A percentile compares a stretch with the other conserved stretches of the same genome.
Conservation (phyloP, 2,113 vertebrate species). For the Eclectus roratus region DNA sequence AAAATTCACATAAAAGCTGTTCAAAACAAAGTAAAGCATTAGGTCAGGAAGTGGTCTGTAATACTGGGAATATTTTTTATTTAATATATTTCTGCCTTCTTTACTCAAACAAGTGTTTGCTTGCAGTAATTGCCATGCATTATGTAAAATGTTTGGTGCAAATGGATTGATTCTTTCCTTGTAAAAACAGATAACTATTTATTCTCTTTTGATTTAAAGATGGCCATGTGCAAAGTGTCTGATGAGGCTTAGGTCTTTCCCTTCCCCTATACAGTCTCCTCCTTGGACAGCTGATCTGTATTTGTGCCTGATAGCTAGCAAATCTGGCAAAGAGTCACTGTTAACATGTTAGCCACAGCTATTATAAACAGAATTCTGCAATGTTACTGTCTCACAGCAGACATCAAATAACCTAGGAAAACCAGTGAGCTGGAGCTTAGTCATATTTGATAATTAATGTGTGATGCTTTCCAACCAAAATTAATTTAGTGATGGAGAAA, state of each 20-base stretch:
- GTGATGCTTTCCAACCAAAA: slow-evolving; percentile 49
- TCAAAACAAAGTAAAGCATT: slow-evolving; percentile 29
- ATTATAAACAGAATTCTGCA: slow-evolving; percentile 41
- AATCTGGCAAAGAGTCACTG: not conserved
- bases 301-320: not conserved
- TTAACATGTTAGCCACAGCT: slow-evolving; percentile 37
- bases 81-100: not conserved
- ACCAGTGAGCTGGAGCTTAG: slow-evolving; percentile 30
- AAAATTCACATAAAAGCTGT: slow-evolving; percentile 29
- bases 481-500: slow-evolving; percentile 58
- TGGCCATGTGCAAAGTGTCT: not conserved
- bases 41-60: slow-evolving; percentile 1
- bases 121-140: not conserved
- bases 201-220: not conserved
- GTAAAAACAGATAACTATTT: not conserved
- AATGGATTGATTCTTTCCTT: not conserved
- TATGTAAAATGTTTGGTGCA: not conserved
- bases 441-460: slow-evolving; percentile 61
- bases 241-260: not conserved
- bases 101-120: not conserved
- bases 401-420: slow-evolving; percentile 55
- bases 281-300: not conserved
- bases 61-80: not conserved
- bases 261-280: not conserved
- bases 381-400: slow-evolving; percentile 25